phyloP scores from a whole-genome alignment of 2,888 invertebrate species.

The Cosmorhoe ocellata region DNA sequence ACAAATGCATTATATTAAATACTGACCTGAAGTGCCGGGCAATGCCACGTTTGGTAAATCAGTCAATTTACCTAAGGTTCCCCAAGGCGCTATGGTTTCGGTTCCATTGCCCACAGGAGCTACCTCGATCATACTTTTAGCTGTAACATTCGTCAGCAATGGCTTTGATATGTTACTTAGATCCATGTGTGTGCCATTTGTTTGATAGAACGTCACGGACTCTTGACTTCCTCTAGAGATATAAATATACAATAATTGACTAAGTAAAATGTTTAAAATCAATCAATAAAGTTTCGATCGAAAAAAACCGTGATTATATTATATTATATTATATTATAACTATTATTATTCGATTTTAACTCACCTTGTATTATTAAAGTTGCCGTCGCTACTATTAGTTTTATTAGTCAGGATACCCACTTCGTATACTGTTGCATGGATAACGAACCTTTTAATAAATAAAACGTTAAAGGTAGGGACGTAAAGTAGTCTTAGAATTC shows the following conservation, averaged over 20 bases:
- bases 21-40: slow-evolving; percentile 5
- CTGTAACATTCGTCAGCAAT: slow-evolving; percentile 66
- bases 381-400: slow-evolving; percentile 49
- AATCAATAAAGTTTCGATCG: too few relatives aligned
- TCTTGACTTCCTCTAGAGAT: slow-evolving; percentile 60
- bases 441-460: slow-evolving; percentile 60
- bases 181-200: slow-evolving; percentile 60
- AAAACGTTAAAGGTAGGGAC: too few relatives aligned
- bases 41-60: slow-evolving; percentile 4
- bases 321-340: too few relatives aligned
- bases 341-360: slow-evolving; percentile 21
- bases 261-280: neutral
- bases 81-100: slow-evolving; percentile 42
- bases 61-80: slow-evolving; percentile 33
- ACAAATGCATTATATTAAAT: too few relatives aligned
- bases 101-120: slow-evolving; percentile 42
- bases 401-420: slow-evolving; percentile 70
- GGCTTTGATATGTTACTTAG: slow-evolving; percentile 56
- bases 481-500: too few relatives aligned
- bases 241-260: neutral
- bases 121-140: slow-evolving; percentile 60
- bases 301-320: too few relatives aligned
- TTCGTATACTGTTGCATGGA: slow-evolving; percentile 71
- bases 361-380: slow-evolving; percentile 46
- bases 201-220: slow-evolving; percentile 61